Evolutionary conservation across 2,797 vertebrate species (phyloP), one percentile per base, ranked within the genome.

Genomic region (Molossus molossus): DNA sequence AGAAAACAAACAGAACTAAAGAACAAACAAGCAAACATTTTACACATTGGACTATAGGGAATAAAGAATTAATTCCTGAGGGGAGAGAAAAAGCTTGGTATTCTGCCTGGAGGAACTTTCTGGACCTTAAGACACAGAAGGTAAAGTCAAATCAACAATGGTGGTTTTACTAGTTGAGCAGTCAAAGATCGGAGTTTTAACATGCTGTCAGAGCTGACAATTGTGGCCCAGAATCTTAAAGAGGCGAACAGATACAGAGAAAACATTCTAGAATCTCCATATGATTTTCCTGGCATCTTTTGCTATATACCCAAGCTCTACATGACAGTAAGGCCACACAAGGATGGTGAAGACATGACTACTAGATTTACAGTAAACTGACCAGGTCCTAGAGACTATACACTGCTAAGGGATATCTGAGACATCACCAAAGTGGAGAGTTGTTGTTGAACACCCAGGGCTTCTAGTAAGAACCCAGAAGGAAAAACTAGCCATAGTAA

Each of bases 1-100:
- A 90, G 15, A 64, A 88, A 82, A 45, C 6, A 90, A 87, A 83
- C 25, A 40, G 87, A 94, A 90, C 10, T 87, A 80, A 92, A 23
- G 9, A 60, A 17, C 5, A 87, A 50, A 73, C 25, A 64, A 90
- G 9, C 18, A 84, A 79, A 73, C 3, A 29, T 40, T 91, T 65
- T n/a, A 29, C 37, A 64, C 21, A 50, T 50, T 33, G 23, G n/a
- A 77, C 9, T 20, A 20, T 12, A 72, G 18, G 21, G 3, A 45
- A 25, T 75, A 29, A 33, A 91, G 33, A 4, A 55, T 62, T 90
- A 67, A 45, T 62, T 27, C 48, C 29, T 64, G 25, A 90, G 50
- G 13, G 70, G 45, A 5, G 48, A 23, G 5, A 40, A 89, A 75
- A 53, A n/a, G 3, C 0, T 15, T 75, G 4, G 13, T 3, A 29